A percentile compares a stretch with the other conserved stretches of the same genome.
Conservation (phyloP, 2,888 invertebrate genomes). For the Periphyllus acericola region DNA sequence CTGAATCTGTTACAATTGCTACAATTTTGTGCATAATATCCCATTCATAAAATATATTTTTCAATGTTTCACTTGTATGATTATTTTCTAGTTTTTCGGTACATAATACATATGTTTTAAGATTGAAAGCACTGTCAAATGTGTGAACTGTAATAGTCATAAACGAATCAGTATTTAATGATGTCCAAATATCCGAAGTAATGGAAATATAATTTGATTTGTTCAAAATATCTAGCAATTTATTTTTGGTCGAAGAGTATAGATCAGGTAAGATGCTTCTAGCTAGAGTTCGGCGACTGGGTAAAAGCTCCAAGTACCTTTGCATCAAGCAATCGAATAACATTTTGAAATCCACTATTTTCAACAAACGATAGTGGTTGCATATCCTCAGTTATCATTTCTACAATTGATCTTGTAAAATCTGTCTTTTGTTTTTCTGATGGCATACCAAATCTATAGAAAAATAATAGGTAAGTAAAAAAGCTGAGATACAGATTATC, state of each 20-base stretch:
- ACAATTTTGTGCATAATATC: conserved; percentile 65
- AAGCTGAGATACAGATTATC: background rate
- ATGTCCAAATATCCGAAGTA: conserved; percentile 66
- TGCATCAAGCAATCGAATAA: conserved; percentile 16
- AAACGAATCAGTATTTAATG: conserved; percentile 64
- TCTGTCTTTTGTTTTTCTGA: conserved; percentile 22
- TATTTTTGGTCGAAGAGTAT: conserved; percentile 60
- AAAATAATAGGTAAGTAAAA: conserved; percentile 9
- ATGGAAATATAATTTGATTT: conserved; percentile 63
- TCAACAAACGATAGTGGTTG: conserved; percentile 37
- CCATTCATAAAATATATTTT: conserved; percentile 64
- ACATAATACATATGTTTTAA: conserved; percentile 63
- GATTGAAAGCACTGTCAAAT: conserved; percentile 63
- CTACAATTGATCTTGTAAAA: conserved; percentile 4
- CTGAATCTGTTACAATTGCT: conserved; percentile 65
- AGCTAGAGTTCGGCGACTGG: conserved; percentile 63
- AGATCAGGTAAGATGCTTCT: conserved; percentile 63
- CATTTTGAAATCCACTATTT: conserved; percentile 21
- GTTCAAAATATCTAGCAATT: conserved; percentile 63
- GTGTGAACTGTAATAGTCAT: conserved; percentile 65
- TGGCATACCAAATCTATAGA: conserved; percentile 16
- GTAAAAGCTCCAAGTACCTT: conserved; percentile 23
- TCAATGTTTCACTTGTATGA: conserved; percentile 63
- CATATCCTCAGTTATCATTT: conserved; percentile 27
- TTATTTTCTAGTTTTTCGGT: conserved; percentile 64